phyloP scores from a whole-genome alignment of 2,113 vertebrate genomes.

The Suncus etruscus region DNA sequence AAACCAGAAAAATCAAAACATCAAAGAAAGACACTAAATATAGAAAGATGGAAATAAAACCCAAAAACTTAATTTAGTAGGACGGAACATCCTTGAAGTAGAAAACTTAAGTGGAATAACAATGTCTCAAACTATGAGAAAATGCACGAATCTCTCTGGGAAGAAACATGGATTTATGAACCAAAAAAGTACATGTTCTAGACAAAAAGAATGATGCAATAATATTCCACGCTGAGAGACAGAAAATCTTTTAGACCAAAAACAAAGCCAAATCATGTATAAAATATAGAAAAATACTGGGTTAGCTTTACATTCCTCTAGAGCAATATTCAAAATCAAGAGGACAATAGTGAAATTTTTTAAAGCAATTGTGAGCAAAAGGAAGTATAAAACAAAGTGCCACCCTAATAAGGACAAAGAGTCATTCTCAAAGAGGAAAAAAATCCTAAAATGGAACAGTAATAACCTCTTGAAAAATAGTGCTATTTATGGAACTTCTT shows the following conservation, averaged over 20 bases:
- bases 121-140: neutral
- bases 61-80: neutral
- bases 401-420: neutral
- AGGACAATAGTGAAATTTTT: neutral
- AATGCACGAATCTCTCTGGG: neutral
- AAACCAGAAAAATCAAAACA: conserved; percentile 13
- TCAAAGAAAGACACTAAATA: conserved; percentile 35
- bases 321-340: neutral
- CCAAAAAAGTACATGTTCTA: neutral
- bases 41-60: neutral
- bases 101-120: neutral
- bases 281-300: neutral
- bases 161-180: neutral
- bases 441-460: neutral
- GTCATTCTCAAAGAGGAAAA: neutral
- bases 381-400: neutral
- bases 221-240: too few relatives aligned
- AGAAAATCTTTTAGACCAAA: neutral
- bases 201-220: neutral
- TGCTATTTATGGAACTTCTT: neutral
- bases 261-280: neutral
- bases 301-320: neutral
- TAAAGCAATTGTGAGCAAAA: neutral
- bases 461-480: neutral
- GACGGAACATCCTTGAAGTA: neutral